A percentile compares a stretch with the other conserved stretches of the same genome.
Conservation (phyloP, 2,888 invertebrate genomes). For the Bombyx huttoni region DNA sequence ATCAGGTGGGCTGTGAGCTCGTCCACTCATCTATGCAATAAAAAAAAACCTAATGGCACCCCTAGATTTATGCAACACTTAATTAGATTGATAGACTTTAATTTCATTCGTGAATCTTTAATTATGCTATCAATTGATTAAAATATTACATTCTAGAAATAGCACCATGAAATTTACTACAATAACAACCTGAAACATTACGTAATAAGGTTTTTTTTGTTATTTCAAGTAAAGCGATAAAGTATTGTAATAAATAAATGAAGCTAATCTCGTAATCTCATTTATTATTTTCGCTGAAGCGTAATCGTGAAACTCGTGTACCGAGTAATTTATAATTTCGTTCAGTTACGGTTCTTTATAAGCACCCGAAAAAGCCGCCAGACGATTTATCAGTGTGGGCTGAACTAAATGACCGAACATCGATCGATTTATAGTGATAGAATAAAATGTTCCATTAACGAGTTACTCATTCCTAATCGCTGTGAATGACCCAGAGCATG, state of each 20-base stretch:
- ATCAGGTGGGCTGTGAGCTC: no score
- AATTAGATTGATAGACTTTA: no score
- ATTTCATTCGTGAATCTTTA: no score
- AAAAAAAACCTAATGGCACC: no score
- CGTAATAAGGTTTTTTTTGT: background rate
- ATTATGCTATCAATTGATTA: no score
- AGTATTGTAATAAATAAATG: no score
- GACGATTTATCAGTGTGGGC: background rate
- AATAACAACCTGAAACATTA: background rate
- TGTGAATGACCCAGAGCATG: constrained; percentile 19
- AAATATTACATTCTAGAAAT: no score
- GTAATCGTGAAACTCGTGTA: background rate
- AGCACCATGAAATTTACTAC: no score
- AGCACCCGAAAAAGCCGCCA: background rate
- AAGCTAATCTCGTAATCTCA: background rate
- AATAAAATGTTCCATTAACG: constrained; percentile 4
- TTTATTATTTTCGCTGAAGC: background rate
- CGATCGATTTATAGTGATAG: constrained; percentile 1
- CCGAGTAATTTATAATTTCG: background rate
- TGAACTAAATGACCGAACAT: background rate
- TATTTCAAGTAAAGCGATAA: background rate
- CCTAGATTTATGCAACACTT: no score
- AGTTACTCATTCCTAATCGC: background rate
- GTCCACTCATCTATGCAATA: no score
- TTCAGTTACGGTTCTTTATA: background rate